Evolutionary conservation across 2,113 vertebrate genomes (phyloP), one percentile per base, ranked within the genome.

Genomic region (Sturnus vulgaris): DNA sequence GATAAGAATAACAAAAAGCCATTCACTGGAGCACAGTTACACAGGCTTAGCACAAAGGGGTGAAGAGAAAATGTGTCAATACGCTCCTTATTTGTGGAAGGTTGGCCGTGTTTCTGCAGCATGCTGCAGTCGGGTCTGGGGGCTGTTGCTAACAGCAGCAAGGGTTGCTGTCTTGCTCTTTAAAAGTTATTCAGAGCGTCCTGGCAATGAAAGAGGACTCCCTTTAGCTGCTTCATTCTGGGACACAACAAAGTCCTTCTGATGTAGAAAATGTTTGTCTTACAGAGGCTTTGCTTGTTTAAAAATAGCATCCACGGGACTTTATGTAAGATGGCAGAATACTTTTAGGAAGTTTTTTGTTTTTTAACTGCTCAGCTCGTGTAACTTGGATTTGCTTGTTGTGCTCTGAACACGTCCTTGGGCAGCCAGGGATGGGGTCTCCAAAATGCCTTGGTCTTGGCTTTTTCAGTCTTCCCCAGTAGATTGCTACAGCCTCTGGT

Each of bases 1-100:
- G 96, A 96, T 96, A 96, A 91, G 93, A 94, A 96, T 92, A 97
- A 97, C 90, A 97, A 97, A 97, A 94, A 79, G 52, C 37, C 80
- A 86, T 95, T 97, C 96, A 92, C 73, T 11, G 13, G 66, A 64
- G 90, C 52, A 24, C 76, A 81, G 15, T 91, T 96, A 87, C 75
- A 90, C 46, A 92, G 65, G 66, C 59, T 52, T 79, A 96, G 91
- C 59, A 65, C 82, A 92, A 92, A 65, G 47, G 72, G 18, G 80
- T 23, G 88, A 96, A 86, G 90, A 92, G 91, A 94, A 94, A 97
- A 96, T 80, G 91, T 75, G 65, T 82, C 76, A 91, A 37, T 90
- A 56, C 6, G 2, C 57, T 91, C 52, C 88, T 69, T 80, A 87
- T 90, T 89, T 93, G 75, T 47, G 91, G 94, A 85, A 63, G 35